A percentile compares a stretch with the other conserved stretches of the same genome.
Evolutionary conservation across 2,888 invertebrate species (phyloP).

Genomic region (Sinelater perroti): DNA sequence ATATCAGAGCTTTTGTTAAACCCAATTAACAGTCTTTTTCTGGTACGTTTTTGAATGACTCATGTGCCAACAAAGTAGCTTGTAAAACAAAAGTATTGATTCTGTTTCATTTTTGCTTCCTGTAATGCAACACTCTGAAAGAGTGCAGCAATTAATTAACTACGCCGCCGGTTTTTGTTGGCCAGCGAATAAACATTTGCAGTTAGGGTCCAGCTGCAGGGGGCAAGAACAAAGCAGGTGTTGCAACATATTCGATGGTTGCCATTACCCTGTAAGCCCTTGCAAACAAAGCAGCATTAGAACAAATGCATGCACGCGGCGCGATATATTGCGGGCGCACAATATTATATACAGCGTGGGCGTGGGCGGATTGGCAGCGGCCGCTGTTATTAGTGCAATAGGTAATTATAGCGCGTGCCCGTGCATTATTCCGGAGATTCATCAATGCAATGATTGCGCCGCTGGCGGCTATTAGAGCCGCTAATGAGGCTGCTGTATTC

Average conservation of each 20-base stretch:
- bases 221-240: not conserved
- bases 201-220: too few species aligned
- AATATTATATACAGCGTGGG: not conserved
- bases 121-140: too few species aligned
- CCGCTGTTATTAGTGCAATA: conserved; percentile 38
- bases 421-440: conserved; percentile 51
- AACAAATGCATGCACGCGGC: not conserved
- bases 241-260: not conserved
- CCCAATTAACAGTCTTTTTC: too few species aligned
- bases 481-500: conserved; percentile 53
- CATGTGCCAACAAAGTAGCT: too few species aligned
- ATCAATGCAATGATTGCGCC: conserved; percentile 50
- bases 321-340: not conserved
- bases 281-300: conserved; percentile 8
- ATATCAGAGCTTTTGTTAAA: too few species aligned
- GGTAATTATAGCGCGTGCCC: conserved; percentile 50
- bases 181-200: too few species aligned
- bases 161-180: too few species aligned
- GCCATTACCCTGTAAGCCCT: not conserved
- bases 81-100: too few species aligned
- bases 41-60: too few species aligned
- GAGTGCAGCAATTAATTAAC: too few species aligned
- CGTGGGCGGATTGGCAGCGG: conserved; percentile 16
- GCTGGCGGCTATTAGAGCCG: conserved; percentile 47
- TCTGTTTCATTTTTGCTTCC: too few species aligned